Base-by-base conservation (phyloP, 2,113 vertebrate species). In the Fregata magnificens region DNA sequence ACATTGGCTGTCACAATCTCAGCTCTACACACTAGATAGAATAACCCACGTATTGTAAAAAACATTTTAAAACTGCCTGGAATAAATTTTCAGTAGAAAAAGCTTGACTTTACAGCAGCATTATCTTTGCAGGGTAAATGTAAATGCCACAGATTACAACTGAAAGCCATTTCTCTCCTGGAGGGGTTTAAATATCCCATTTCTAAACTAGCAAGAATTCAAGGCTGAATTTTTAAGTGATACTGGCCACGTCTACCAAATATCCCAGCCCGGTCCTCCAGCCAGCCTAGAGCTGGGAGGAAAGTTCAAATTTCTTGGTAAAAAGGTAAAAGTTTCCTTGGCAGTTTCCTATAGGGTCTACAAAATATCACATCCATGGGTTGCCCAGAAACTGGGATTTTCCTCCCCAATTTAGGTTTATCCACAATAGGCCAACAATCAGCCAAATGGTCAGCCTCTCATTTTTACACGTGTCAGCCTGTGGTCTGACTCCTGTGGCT, bases 181-280 rank as follows among this genome's bases (percentile, higher is more conserved):
- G 22, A 18, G 9, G 11, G 29, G 18, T 42, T 74, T 50, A 55
- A 72, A 84, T 50, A 83, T 13, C 22, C 56, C 7, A 8, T 45
- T 94, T 86, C 72, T 81, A 77, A 86, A 88, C 2, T 22, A 90
- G n/a, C 38, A 91, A 34, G 24, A 78, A 84, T 38, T 93, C 65
- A 78, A 82, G 38, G 42, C 32, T 79, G 20, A 89, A 62, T 78
- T 94, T 93, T 63, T 2, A 6, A 78, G n/a, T n/a, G 34, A 50
- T 10, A 22, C 3, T 58, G 38, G 22, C 29, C 42, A 19, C 0
- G 0, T 53, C 59, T 93, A 47, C 38, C 52, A 53, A 45, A 73
- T 2, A 8, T 55, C 82, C 73, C 74, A 90, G 58, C 10, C n/a
- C 2, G 0, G 38, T 74, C 22, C 34, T 49, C 8, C 29, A 91